phyloP scores from a whole-genome alignment of 2,113 vertebrate species.

The Leptobrachium leishanense region DNA sequence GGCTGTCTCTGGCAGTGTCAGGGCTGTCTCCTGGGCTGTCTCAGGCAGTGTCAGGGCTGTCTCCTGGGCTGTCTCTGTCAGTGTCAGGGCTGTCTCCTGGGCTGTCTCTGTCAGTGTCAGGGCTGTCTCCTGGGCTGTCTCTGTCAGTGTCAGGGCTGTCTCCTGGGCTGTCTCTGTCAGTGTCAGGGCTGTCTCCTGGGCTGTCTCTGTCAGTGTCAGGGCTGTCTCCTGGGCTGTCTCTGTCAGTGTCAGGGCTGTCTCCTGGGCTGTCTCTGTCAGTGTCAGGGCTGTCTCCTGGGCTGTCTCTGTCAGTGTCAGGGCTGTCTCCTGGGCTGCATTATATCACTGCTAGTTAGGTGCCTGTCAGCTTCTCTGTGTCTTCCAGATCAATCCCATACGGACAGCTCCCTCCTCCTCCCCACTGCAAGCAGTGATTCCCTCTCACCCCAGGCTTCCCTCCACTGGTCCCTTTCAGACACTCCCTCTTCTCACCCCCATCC shows the following conservation, averaged over 20 bases:
- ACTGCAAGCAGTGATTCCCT: conserved; percentile 20
- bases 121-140: too few relatives aligned
- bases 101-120: too few relatives aligned
- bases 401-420: conserved; percentile 33
- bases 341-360: conserved; percentile 7
- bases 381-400: conserved; percentile 10
- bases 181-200: too few relatives aligned
- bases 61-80: too few relatives aligned
- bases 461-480: conserved; percentile 2
- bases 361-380: conserved; percentile 29
- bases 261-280: not conserved
- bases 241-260: not conserved
- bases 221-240: not conserved
- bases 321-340: not conserved
- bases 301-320: not conserved
- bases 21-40: too few relatives aligned
- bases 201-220: too few relatives aligned
- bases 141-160: too few relatives aligned
- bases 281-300: not conserved
- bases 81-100: too few relatives aligned
- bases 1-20: too few relatives aligned
- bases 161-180: too few relatives aligned
- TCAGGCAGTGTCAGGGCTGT: too few relatives aligned
- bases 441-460: conserved; percentile 39
- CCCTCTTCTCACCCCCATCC: conserved; percentile 21